Conservation (phyloP, 2,797 vertebrate genomes). For the Pampus argenteus region DNA sequence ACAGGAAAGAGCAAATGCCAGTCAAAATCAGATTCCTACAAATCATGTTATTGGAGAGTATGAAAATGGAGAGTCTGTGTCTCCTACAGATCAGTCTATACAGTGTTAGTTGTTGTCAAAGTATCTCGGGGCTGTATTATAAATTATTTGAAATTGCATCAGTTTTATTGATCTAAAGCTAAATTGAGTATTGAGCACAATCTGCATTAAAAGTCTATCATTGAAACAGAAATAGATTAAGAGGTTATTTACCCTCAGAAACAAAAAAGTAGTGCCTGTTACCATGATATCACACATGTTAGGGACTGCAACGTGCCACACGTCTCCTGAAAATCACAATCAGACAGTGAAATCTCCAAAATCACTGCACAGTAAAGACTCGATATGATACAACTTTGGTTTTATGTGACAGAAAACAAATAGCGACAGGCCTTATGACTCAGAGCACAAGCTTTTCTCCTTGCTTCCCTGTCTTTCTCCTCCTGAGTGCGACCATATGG, state of each 20-base stretch:
- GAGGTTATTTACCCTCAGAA: not conserved
- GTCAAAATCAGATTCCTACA: not conserved
- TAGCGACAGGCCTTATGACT: slow-evolving; percentile 40
- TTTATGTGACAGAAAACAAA: slow-evolving; percentile 61
- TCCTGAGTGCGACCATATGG: slow-evolving; percentile 69
- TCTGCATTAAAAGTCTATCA: not conserved
- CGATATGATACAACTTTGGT: slow-evolving; percentile 42
- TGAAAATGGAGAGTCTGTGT: slow-evolving; percentile 4
- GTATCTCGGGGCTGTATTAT: not conserved
- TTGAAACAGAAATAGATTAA: slow-evolving; percentile 8
- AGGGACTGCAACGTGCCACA: not conserved
- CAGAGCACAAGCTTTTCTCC: slow-evolving; percentile 24
- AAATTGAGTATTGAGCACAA: not conserved
- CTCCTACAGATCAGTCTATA: not conserved
- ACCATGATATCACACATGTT: not conserved
- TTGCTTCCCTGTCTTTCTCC: slow-evolving; percentile 40
- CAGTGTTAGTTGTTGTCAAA: slow-evolving; percentile 2
- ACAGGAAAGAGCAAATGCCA: slow-evolving; percentile 12
- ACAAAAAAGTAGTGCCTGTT: not conserved
- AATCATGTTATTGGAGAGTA: slow-evolving; percentile 5
- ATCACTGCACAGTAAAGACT: slow-evolving; percentile 12
- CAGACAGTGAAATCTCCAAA: slow-evolving; percentile 12
- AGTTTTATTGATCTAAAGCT: slow-evolving; percentile 6
- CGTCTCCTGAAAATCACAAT: slow-evolving; percentile 20
- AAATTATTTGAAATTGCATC: not conserved